phyloP scores from a whole-genome alignment of 2,797 vertebrate species.

The Enteromius thamalakanensis region DNA sequence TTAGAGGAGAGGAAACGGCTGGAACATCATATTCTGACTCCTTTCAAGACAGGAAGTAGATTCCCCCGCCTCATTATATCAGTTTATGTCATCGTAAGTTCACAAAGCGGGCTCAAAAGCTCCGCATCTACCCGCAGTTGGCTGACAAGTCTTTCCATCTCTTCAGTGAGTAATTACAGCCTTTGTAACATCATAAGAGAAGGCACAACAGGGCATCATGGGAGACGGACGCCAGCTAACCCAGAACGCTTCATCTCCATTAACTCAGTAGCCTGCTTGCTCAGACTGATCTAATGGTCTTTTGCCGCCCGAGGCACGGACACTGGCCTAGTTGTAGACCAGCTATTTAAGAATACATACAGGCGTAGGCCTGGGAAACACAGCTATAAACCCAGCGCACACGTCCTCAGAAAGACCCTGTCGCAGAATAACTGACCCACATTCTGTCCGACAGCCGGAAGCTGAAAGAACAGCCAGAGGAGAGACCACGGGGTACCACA shows the following conservation, averaged over 20 bases:
- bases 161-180: constrained; percentile 11
- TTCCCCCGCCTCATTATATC: constrained; percentile 27
- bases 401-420: background rate
- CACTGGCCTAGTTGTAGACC: constrained; percentile 40
- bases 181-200: constrained; percentile 34
- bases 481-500: background rate
- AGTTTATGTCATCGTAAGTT: constrained; percentile 36
- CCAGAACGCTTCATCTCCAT: background rate
- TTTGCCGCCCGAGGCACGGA: background rate
- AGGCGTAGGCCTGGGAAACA: background rate
- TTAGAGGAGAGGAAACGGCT: background rate
- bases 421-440: constrained; percentile 37
- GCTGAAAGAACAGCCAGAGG: constrained; percentile 19
- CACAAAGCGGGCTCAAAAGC: background rate
- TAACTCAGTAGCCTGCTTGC: constrained; percentile 13
- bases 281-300: constrained; percentile 26
- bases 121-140: background rate
- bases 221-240: constrained; percentile 17
- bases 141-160: constrained; percentile 21
- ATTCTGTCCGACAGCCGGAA: constrained; percentile 9
- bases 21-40: constrained; percentile 24
- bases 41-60: constrained; percentile 29
- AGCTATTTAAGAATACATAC: background rate
- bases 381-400: background rate
- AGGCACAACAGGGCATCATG: constrained; percentile 27